Conservation (phyloP, 2,797 vertebrate genomes). For the Rhodeus uyekii region DNA sequence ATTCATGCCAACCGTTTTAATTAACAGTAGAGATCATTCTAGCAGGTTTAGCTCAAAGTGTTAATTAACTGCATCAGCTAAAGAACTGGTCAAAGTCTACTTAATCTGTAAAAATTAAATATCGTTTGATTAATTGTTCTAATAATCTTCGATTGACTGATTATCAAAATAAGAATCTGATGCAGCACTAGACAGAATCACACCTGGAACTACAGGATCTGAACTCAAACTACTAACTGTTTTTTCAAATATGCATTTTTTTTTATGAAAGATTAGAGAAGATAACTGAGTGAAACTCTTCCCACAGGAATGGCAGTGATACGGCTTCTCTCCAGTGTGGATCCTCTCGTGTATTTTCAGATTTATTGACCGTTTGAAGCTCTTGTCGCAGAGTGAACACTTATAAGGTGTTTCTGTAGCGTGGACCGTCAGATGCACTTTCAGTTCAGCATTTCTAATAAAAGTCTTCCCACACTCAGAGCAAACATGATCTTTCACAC, state of each 20-base stretch:
- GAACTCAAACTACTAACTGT: not conserved
- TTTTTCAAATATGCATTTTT: slow-evolving; percentile 1
- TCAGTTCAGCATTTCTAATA: not conserved
- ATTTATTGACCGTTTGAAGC: not conserved
- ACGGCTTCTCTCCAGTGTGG: slow-evolving; percentile 1
- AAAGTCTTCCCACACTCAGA: not conserved
- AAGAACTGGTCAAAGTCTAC: not conserved
- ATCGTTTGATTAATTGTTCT: not conserved
- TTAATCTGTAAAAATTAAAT: not conserved
- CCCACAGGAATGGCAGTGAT: not conserved
- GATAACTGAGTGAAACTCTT: not conserved
- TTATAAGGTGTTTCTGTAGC: not conserved
- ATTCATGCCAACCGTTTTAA: too few species aligned
- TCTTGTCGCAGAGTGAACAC: not conserved
- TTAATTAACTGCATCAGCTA: too few species aligned
- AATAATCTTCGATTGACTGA: not conserved
- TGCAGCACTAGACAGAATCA: not conserved
- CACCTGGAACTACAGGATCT: not conserved
- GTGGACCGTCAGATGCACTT: not conserved
- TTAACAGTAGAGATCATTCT: not conserved
- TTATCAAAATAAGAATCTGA: not conserved
- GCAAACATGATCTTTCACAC: not conserved
- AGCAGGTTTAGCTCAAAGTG: not conserved
- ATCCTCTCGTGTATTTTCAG: slow-evolving; percentile 9
- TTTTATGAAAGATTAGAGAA: not conserved